Percentiles rank a stretch among this genome's conserved stretches.
Conservation (phyloP, 2,797 vertebrate genomes). For the Schizopygopsis malacanthus region DNA sequence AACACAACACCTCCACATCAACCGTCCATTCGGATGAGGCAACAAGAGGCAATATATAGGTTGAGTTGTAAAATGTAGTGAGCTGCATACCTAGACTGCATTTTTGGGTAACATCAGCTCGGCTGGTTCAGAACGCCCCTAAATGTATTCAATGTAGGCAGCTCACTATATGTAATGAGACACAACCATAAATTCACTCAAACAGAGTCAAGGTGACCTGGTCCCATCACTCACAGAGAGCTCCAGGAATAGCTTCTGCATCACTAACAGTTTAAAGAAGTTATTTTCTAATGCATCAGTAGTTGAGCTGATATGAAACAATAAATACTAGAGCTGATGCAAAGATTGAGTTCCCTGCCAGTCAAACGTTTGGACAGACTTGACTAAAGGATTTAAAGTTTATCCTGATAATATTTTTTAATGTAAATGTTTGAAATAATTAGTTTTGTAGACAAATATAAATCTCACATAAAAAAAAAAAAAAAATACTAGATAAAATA, state of each 20-base stretch:
- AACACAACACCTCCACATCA: slow-evolving; percentile 35
- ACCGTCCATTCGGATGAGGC: slow-evolving; percentile 38
- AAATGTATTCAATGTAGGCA: background rate
- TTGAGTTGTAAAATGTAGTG: background rate
- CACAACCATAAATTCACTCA: background rate
- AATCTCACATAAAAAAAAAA: background rate
- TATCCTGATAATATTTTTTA: background rate
- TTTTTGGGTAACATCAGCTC: background rate
- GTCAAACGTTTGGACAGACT: background rate
- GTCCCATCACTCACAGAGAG: background rate
- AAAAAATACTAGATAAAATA: background rate
- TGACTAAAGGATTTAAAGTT: background rate
- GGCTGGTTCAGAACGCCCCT: background rate
- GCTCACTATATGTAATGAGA: background rate
- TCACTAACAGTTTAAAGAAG: slow-evolving; percentile 16
- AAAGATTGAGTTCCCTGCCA: background rate
- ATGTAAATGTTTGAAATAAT: background rate
- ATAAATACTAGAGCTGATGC: background rate
- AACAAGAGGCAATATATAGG: slow-evolving; percentile 38
- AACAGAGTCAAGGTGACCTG: slow-evolving; percentile 2
- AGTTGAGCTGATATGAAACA: slow-evolving; percentile 9
- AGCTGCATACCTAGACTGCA: background rate
- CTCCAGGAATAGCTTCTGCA: slow-evolving; percentile 4
- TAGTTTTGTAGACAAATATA: background rate
- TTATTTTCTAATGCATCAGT: slow-evolving; percentile 23